Conservation (phyloP, 2,797 vertebrate genomes). For the Phrynocephalus vlangalii region DNA sequence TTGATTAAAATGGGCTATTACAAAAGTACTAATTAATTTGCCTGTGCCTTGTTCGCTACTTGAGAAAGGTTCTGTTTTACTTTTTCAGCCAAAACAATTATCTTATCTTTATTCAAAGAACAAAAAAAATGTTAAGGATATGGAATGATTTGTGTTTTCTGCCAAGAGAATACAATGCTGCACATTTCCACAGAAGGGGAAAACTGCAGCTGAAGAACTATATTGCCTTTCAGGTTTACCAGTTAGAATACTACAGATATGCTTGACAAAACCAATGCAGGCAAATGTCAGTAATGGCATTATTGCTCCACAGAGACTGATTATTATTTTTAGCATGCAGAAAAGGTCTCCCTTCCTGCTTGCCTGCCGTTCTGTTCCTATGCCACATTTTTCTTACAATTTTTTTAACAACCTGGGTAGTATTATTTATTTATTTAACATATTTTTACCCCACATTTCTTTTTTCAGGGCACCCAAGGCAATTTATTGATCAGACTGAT, state of each 20-base stretch:
- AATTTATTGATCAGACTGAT: too few relatives aligned
- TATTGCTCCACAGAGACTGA: slow-evolving; percentile 36
- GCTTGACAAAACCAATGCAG: slow-evolving; percentile 34
- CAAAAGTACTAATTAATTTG: slow-evolving; percentile 33
- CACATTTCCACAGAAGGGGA: slow-evolving; percentile 43
- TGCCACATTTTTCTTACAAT: slow-evolving; percentile 1
- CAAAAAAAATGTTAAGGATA: slow-evolving; percentile 49
- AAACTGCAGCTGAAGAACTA: slow-evolving; percentile 43
- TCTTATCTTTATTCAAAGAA: slow-evolving; percentile 26
- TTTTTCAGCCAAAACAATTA: slow-evolving; percentile 38
- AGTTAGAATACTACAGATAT: slow-evolving; percentile 22
- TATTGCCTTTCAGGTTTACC: slow-evolving; percentile 35
- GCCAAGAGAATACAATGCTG: slow-evolving; percentile 32
- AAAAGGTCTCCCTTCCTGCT: not conserved
- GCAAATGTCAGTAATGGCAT: slow-evolving; percentile 45
- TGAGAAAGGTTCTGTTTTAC: slow-evolving; percentile 41
- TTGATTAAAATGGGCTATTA: slow-evolving; percentile 33
- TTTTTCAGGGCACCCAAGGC: too few relatives aligned
- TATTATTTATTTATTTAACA: too few relatives aligned
- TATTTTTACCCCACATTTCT: too few relatives aligned
- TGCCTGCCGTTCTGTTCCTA: not conserved
- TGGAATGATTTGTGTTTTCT: slow-evolving; percentile 52
- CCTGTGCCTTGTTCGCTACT: slow-evolving; percentile 1
- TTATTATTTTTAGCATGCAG: not conserved
- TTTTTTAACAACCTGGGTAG: too few relatives aligned